Percentiles rank a stretch among this genome's conserved stretches.
phyloP scores from a whole-genome alignment of 2,888 invertebrate genomes.

The Hirtodrosophila histrioides region DNA sequence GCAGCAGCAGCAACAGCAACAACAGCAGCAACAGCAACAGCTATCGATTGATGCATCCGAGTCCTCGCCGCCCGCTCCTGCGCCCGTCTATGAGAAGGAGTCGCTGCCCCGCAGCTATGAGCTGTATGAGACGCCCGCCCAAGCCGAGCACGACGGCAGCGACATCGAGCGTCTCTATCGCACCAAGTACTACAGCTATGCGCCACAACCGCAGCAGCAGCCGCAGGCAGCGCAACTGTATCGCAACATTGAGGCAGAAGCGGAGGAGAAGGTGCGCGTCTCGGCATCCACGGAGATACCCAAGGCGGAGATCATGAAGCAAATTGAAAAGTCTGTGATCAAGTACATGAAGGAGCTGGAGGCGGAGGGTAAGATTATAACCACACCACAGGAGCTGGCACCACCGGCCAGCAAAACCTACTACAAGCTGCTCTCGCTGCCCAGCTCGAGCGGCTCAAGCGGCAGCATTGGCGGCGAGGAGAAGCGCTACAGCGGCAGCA shows the following conservation, averaged over 20 bases:
- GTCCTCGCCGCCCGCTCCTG: conserved; percentile 41
- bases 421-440: conserved; percentile 71
- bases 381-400: conserved; percentile 71
- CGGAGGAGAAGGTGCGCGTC: conserved; percentile 75
- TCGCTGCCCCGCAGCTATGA: conserved; percentile 69
- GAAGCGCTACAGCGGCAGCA: conserved; percentile 72
- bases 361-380: conserved; percentile 81
- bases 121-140: conserved; percentile 45
- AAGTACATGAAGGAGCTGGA: conserved; percentile 84
- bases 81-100: conserved; percentile 80
- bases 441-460: conserved; percentile 14
- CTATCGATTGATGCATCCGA: conserved; percentile 21
- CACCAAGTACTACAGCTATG: conserved; percentile 70
- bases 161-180: conserved; percentile 76
- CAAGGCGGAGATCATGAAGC: conserved; percentile 83
- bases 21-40: conserved; percentile 19
- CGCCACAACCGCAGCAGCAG: conserved; percentile 32
- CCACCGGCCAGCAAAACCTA: conserved; percentile 75
- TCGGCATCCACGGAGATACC: conserved; percentile 82
- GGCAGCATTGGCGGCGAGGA: conserved; percentile 53
- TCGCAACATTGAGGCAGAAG: conserved; percentile 60
- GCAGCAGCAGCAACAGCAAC: conserved; percentile 19
- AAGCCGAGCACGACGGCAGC: conserved; percentile 21
- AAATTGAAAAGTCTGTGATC: conserved; percentile 84
- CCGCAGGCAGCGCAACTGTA: conserved; percentile 42